Base-by-base conservation (phyloP, 2,888 invertebrate species). In the Nudaria mundana region DNA sequence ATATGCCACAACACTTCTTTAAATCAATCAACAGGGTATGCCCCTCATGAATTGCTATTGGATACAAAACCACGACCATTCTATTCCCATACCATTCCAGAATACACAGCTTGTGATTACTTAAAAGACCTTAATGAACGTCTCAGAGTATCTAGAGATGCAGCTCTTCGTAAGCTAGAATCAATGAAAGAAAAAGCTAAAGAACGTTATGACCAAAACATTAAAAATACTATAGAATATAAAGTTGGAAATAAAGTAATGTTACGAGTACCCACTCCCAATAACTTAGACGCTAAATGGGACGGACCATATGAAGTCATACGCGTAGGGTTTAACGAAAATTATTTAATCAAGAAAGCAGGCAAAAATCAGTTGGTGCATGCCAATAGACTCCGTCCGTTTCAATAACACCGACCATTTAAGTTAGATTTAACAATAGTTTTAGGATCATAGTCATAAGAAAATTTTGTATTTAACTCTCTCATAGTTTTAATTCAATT, bases 1-100 rank as follows among this genome's bases (percentile, higher is more conserved):
- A 66, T 64, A 42, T 68, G 69, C 24, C 66, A 69, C 23, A 67
- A 65, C 28, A 69, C 64, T 0, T 66, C 66, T 4, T 36, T 64
- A 2, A 68, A 68, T 30, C 38, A 31, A 5, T 61, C 65, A 0
- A 65, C 69, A 1, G 56, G 52, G 5, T 64, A 45, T 10, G 26
- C 34, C 6, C 37, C 64, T 6, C 57, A 67, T 22, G 64, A 68
- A 64, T 40, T 68, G 5, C 33, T 68, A 4, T 69, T 71, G 16
- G 66, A 66, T 7, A 65, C 44, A 22, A 69, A 68, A 49, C 64
- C 59, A 10, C 56, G 59, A 24, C 46, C 52, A 11, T 47, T 66
- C 3, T 67, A 63, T 23, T 48, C 58, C 5, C 0, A 3, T 63
- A 0, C 66, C 60, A 58, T 12, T 28, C 18, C 38, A 43, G 29